phyloP scores from a whole-genome alignment of 2,113 vertebrate genomes.

The Cyrtonyx montezumae region DNA sequence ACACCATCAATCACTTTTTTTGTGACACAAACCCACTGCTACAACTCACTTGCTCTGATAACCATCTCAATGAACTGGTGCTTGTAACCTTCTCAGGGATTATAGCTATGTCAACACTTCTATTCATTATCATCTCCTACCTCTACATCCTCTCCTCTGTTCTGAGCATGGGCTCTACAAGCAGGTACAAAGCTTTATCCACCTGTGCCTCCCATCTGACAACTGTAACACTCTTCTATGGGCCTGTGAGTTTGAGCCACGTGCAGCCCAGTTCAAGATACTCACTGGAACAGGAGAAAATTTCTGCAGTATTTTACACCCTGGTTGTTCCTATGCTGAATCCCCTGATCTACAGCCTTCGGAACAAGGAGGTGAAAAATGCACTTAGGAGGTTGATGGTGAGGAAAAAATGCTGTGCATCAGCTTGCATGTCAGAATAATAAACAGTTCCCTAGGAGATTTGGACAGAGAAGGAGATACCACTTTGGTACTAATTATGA shows the following conservation, averaged over 20 bases:
- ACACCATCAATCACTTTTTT: constrained; percentile 60
- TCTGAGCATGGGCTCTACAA: constrained; percentile 23
- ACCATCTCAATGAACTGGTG: background rate
- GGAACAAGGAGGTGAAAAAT: constrained; percentile 54
- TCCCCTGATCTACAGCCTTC: constrained; percentile 60
- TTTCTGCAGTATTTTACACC: constrained; percentile 56
- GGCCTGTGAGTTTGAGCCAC: constrained; percentile 36
- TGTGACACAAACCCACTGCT: constrained; percentile 64
- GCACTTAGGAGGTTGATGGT: background rate
- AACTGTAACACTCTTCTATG: constrained; percentile 55
- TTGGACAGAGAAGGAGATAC: background rate
- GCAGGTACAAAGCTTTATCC: constrained; percentile 42
- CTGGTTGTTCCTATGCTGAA: constrained; percentile 62
- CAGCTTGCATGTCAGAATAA: background rate
- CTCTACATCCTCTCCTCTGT: constrained; percentile 7
- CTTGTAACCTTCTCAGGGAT: constrained; percentile 9
- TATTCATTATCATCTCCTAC: constrained; percentile 43
- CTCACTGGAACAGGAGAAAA: constrained; percentile 31
- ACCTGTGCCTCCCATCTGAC: constrained; percentile 59
- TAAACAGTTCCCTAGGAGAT: background rate
- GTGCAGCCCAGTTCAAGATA: constrained; percentile 11
- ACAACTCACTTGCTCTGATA: constrained; percentile 53
- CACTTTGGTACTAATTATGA: background rate
- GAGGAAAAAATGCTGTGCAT: background rate
- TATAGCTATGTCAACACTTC: background rate